phyloP scores from a whole-genome alignment of 2,888 invertebrate genomes.

The Drosophila pegasa region DNA sequence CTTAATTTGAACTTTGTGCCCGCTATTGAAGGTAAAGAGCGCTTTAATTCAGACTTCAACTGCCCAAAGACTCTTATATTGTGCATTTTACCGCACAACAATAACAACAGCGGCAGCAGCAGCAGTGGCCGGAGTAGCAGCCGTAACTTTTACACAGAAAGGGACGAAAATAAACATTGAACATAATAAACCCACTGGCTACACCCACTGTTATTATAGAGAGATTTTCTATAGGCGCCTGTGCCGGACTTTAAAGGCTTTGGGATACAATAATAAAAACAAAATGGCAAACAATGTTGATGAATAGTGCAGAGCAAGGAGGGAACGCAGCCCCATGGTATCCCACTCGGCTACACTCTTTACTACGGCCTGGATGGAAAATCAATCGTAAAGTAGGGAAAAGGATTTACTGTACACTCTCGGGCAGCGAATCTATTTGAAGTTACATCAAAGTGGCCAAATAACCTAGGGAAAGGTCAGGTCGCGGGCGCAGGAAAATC shows the following conservation, averaged over 20 bases:
- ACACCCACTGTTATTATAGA: conserved; percentile 21
- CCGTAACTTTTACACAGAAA: conserved; percentile 20
- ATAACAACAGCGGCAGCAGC: neutral
- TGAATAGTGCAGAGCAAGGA: neutral
- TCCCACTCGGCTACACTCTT: neutral
- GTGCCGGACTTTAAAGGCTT: conserved; percentile 39
- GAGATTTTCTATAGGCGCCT: conserved; percentile 41
- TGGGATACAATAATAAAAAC: conserved; percentile 32
- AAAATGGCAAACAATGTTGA: conserved; percentile 31
- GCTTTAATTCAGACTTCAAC: conserved; percentile 22
- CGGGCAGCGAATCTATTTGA: neutral
- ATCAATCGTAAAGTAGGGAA: neutral
- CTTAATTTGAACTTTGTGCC: neutral
- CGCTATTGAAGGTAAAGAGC: neutral
- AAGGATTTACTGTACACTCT: neutral
- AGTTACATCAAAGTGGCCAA: no score
- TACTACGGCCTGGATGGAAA: neutral
- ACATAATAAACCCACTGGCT: conserved; percentile 28
- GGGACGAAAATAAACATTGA: conserved; percentile 30
- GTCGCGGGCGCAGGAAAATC: no score
- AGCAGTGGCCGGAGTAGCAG: neutral
- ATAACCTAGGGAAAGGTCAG: neutral
- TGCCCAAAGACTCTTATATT: conserved; percentile 23
- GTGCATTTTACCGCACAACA: conserved; percentile 20
- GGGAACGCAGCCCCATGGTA: neutral